Evolutionary conservation across 2,888 invertebrate species (phyloP).

Genomic region (Luffia ferchaultella): DNA sequence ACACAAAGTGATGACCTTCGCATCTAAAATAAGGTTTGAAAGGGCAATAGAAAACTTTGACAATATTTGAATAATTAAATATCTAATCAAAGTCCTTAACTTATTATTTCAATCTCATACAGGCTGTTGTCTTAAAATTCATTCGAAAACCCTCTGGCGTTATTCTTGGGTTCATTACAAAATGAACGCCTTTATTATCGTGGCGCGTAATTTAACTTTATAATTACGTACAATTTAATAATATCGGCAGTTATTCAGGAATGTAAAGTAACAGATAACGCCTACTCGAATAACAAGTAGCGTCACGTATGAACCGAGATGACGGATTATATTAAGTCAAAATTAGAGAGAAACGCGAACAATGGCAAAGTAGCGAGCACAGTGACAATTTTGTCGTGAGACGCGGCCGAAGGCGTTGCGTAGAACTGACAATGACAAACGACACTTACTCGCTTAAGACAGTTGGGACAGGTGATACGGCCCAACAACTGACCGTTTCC

Average conservation of each 20-base stretch:
- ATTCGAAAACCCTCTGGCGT: too few relatives aligned
- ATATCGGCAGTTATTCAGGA: background rate
- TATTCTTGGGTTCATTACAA: too few relatives aligned
- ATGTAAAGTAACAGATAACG: background rate
- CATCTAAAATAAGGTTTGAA: too few relatives aligned
- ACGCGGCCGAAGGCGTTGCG: background rate
- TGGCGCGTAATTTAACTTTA: background rate
- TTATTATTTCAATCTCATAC: too few relatives aligned
- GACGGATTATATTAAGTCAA: background rate
- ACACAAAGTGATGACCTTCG: too few relatives aligned
- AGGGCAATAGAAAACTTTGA: too few relatives aligned
- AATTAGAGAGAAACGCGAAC: background rate
- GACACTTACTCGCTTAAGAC: conserved; percentile 19
- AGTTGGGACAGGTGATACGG: conserved; percentile 52
- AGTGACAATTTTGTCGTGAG: background rate
- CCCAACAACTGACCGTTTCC: conserved; percentile 9
- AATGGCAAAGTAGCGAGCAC: background rate
- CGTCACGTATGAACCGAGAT: background rate
- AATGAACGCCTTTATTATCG: background rate
- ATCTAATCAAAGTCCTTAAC: too few relatives aligned
- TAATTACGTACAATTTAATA: background rate
- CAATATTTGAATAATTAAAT: too few relatives aligned
- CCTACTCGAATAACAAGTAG: background rate
- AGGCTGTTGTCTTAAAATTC: too few relatives aligned
- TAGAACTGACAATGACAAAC: conserved; percentile 5